Evolutionary conservation across 2,888 invertebrate genomes (phyloP).

Genomic region (Hedychridium roseum): DNA sequence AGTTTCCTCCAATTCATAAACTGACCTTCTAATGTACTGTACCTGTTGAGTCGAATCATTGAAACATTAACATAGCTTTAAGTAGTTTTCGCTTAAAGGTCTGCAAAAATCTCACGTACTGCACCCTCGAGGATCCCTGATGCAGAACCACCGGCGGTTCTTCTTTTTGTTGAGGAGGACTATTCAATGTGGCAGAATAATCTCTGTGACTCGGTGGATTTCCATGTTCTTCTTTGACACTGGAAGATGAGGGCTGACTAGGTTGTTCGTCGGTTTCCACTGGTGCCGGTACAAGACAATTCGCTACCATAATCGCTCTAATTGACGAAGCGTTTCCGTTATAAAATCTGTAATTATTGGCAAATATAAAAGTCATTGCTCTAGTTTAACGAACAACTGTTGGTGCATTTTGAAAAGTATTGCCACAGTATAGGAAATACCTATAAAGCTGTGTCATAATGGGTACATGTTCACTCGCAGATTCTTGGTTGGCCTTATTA

Average conservation of each 20-base stretch:
- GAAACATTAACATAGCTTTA: not conserved
- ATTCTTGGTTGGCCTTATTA: constrained; percentile 84
- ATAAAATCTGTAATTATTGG: constrained; percentile 68
- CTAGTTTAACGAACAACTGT: not conserved
- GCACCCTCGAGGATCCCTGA: constrained; percentile 59
- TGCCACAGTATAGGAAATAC: constrained; percentile 28
- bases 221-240: constrained; percentile 59
- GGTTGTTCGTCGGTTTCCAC: constrained; percentile 50
- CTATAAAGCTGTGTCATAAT: constrained; percentile 75
- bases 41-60: constrained; percentile 34
- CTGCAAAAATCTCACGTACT: constrained; percentile 39
- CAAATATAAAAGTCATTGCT: not conserved
- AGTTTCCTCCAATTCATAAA: constrained; percentile 61
- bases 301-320: constrained; percentile 79
- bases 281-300: constrained; percentile 67
- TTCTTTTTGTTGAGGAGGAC: constrained; percentile 31
- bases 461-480: constrained; percentile 79
- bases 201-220: constrained; percentile 68
- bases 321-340: constrained; percentile 84
- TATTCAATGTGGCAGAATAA: constrained; percentile 46
- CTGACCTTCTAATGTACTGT: constrained; percentile 56
- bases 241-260: constrained; percentile 48
- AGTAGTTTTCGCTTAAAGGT: not conserved
- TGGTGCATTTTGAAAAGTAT: constrained; percentile 1
- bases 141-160: constrained; percentile 50